Conservation (phyloP, 2,113 vertebrate species). For the Struthidea cinerea region DNA sequence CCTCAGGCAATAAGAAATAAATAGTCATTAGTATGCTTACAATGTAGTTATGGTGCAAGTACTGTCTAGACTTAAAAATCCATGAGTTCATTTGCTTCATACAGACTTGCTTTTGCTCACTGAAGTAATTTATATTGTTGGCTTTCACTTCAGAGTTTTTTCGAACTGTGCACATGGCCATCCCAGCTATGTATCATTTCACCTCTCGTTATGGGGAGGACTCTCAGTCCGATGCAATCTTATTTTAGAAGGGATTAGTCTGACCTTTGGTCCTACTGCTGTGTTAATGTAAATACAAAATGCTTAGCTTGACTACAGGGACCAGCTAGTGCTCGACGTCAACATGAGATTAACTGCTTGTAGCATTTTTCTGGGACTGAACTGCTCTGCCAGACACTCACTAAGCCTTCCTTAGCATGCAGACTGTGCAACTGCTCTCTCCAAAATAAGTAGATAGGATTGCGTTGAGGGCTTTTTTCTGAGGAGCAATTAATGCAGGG, state of each 20-base stretch:
- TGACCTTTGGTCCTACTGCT: neutral
- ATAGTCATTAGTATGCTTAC: slow-evolving; percentile 12
- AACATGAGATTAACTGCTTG: slow-evolving; percentile 5
- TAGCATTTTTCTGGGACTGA: neutral
- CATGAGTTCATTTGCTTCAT: neutral
- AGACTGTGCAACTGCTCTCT: neutral
- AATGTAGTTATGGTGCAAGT: neutral
- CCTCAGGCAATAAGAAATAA: slow-evolving; percentile 11
- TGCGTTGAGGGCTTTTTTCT: neutral
- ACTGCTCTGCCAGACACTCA: neutral
- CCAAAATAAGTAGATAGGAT: neutral
- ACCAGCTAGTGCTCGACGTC: neutral
- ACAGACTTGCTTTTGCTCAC: neutral
- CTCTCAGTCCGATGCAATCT: neutral
- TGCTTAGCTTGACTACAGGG: neutral
- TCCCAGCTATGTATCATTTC: neutral
- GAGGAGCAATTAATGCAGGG: neutral
- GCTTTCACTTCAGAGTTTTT: neutral
- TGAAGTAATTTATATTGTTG: neutral
- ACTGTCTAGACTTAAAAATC: slow-evolving; percentile 19
- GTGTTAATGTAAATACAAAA: slow-evolving; percentile 17
- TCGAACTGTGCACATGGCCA: neutral
- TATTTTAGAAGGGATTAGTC: neutral
- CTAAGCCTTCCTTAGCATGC: neutral
- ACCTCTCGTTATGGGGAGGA: neutral